Conservation (phyloP, 2,113 vertebrate genomes). For the Salvator merianae region DNA sequence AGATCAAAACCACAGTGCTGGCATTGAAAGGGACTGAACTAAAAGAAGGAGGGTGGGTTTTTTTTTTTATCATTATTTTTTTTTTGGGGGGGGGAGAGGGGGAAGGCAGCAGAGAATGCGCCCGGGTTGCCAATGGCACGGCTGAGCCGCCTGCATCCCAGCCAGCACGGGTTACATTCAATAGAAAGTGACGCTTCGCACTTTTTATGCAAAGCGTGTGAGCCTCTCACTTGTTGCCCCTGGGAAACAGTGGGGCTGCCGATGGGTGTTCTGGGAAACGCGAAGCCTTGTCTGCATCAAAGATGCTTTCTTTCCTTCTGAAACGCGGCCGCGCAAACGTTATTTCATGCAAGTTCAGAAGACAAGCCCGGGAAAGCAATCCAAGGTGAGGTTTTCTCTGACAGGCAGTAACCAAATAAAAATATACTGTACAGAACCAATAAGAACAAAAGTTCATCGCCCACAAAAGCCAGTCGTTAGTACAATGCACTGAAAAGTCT, state of each 20-base stretch:
- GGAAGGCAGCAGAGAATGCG: slow-evolving; percentile 46
- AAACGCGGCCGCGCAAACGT: not conserved
- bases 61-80: no score
- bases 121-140: slow-evolving; percentile 69
- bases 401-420: no score
- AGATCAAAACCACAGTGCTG: slow-evolving; percentile 77
- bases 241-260: accelerated
- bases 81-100: not conserved
- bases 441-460: not conserved
- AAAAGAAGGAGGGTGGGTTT: slow-evolving; percentile 26
- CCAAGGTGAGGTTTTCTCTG: not conserved
- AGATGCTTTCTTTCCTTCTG: slow-evolving; percentile 53
- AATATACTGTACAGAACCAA: not conserved
- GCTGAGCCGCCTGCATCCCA: slow-evolving; percentile 53
- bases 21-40: slow-evolving; percentile 68
- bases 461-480: not conserved
- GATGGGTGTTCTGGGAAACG: not conserved
- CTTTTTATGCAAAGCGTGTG: slow-evolving; percentile 27
- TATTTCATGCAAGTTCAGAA: not conserved
- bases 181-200: slow-evolving; percentile 49
- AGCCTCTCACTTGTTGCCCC: not conserved
- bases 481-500: no score
- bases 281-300: slow-evolving; percentile 1
- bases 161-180: slow-evolving; percentile 46
- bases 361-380: not conserved